phyloP scores from a whole-genome alignment of 2,888 invertebrate genomes.

The Calephelis perditalis region DNA sequence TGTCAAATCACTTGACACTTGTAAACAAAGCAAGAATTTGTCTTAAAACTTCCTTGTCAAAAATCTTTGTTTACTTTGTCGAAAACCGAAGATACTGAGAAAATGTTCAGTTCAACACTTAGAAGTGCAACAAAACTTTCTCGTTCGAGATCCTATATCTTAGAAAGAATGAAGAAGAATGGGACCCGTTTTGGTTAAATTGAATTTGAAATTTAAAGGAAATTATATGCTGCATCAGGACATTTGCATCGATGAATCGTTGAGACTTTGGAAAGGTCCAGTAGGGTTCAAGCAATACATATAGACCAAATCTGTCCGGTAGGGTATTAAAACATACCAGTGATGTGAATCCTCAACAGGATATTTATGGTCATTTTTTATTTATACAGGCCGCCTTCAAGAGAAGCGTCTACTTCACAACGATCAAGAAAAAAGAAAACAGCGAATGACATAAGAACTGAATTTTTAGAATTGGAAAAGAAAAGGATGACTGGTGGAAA shows the following conservation, averaged over 20 bases:
- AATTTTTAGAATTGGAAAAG: constrained; percentile 30
- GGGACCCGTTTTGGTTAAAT: constrained; percentile 3
- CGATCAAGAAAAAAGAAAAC: constrained; percentile 27
- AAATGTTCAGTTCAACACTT: no score
- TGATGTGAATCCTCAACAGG: constrained; percentile 30
- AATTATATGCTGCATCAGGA: constrained; percentile 18
- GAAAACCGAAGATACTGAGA: no score
- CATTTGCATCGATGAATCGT: constrained; percentile 28
- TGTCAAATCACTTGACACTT: no score
- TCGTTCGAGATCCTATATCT: no score
- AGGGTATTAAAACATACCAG: constrained; percentile 32
- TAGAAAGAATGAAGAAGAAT: no score
- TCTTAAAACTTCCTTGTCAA: no score
- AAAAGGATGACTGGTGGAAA: constrained; percentile 26
- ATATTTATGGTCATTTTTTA: constrained; percentile 24
- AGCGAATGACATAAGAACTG: constrained; percentile 29
- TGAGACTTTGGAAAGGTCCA: constrained; percentile 26
- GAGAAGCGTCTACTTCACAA: constrained; percentile 28
- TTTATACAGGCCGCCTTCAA: constrained; percentile 19
- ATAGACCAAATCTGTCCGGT: constrained; percentile 23
- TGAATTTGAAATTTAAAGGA: constrained; percentile 21
- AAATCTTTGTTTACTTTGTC: no score
- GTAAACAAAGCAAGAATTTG: no score
- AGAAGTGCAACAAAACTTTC: no score
- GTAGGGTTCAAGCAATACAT: constrained; percentile 24